Evolutionary conservation across 2,888 invertebrate species (phyloP), one percentile per base, ranked within the genome.

Genomic region (Pogonocherus hispidulus): DNA sequence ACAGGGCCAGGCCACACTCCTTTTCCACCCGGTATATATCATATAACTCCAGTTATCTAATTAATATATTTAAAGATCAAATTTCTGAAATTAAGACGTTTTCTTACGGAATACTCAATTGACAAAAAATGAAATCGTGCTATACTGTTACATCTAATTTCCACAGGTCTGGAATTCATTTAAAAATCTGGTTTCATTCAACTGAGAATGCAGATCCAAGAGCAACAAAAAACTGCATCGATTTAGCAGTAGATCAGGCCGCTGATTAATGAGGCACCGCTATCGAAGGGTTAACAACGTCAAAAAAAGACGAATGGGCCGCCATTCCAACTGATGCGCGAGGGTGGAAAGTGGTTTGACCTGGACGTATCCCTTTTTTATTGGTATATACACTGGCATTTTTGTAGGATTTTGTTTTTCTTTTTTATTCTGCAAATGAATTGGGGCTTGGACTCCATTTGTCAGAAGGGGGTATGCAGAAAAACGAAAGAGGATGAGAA

Each of bases 221-320:
- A 32, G 32, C 47, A 59, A 59, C 47, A 59, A 59, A 32, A 41
- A 47, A 41, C 9, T 27, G 47, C 47, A 27, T 47, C 55, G n/a
- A 27, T 65, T 46, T 55, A 47, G 56, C 49, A 44, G 49, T 8
- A 54, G 65, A 57, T 66, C 35, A 16, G 47, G 57, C 71, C 66
- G 63, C 78, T 80, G 80, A 80, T 80, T 80, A 80, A 80, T 79
- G 80, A 78, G 76, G 64, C 70, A 68, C 66, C 72, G 72, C 76
- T 79, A 80, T 80, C 79, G 80, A 80, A 80, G 80, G 79, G 80
- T 80, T 80, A 79, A 79, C 78, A 78, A 75, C 76, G 78, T 79
- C 78, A 79, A 79, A 80, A 66, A 80, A 80, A 80, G 79, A 80
- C 79, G 77, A 72, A 80, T 79, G 80, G 75, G 77, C 70, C 75